Evolutionary conservation across 2,888 invertebrate species (phyloP).

Genomic region (Automeris io): DNA sequence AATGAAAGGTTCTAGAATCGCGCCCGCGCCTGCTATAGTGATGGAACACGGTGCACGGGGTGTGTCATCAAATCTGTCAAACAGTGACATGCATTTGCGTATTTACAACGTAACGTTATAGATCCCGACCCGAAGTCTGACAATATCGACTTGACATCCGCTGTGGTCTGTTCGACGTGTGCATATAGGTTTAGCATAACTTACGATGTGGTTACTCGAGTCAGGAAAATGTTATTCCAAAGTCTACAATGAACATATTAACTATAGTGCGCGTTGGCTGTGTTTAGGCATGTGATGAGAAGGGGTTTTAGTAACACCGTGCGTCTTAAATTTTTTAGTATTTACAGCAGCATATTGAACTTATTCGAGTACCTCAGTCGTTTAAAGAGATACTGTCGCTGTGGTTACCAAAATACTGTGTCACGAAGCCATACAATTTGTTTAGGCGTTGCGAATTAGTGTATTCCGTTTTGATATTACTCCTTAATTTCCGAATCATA

Average conservation of each 20-base stretch:
- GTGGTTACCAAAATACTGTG: constrained; percentile 46
- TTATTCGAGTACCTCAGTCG: constrained; percentile 44
- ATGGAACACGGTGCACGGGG: constrained; percentile 75
- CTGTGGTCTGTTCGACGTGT: constrained; percentile 62
- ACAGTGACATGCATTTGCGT: constrained; percentile 76
- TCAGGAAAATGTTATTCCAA: constrained; percentile 72
- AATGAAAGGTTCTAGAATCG: constrained; percentile 28
- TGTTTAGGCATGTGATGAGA: constrained; percentile 76
- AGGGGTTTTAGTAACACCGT: constrained; percentile 76
- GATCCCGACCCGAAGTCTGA: constrained; percentile 40
- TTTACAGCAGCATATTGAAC: constrained; percentile 60
- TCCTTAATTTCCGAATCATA: constrained; percentile 37
- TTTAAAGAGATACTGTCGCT: constrained; percentile 46
- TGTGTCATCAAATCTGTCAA: constrained; percentile 75
- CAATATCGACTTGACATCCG: constrained; percentile 42
- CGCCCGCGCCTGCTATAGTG: constrained; percentile 69
- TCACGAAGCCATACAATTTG: constrained; percentile 55
- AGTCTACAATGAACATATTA: constrained; percentile 73
- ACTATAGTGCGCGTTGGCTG: constrained; percentile 75
- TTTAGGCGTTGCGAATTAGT: constrained; percentile 53
- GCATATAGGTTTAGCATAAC: constrained; percentile 76
- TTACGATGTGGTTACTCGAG: constrained; percentile 74
- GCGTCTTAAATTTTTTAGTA: constrained; percentile 68
- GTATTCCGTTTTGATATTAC: constrained; percentile 32
- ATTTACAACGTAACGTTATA: constrained; percentile 62